Evolutionary conservation across 1,140 invertebrate species (phyloP), one percentile per base, ranked within the genome.

Genomic region (Lerema accius): DNA sequence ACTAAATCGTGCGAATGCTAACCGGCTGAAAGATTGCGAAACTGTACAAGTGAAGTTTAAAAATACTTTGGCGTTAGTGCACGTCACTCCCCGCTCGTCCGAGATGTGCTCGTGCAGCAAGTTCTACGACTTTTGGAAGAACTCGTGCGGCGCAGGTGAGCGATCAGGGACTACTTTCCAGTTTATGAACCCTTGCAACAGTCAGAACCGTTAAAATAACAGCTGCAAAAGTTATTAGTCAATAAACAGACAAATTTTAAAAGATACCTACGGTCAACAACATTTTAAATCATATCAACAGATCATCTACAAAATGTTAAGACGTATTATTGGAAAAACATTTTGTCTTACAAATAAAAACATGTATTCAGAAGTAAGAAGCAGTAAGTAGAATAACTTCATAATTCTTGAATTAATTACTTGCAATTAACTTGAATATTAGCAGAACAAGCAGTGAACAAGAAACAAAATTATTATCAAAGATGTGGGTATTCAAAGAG

Each of bases 31-130:
- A 80, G 68, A 76, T 88, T 87, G 80, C 85, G 82, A 86, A 90
- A 90, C 87, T 84, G 65, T 87, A 85, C 79, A 76, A 83, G 87
- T 90, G 84, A 86, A 89, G 83, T 90, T 87, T 89, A 90, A 82
- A 89, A 86, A 89, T 89, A 90, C 80, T 87, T 85, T 85, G 75
- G 78, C 82, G 75, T 74, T 77, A 77, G 82, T 83, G 81, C 65
- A 63, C 78, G 87, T 83, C 84, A 83, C 78, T 32, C 28, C 28
- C 28, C 28, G 77, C 67, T 68, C 63, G 65, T 65, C 65, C 81
- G 73, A 85, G 76, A 90, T 90, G 87, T 87, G 85, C 69, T 69
- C 85, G 70, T 90, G 85, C 80, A 88, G 87, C 73, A 90, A 90
- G 72, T 90, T 90, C 74, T 87, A 81, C 68, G 85, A 90, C 72